Evolutionary conservation across 2,888 invertebrate species (phyloP).

Genomic region (Trilocha varians): DNA sequence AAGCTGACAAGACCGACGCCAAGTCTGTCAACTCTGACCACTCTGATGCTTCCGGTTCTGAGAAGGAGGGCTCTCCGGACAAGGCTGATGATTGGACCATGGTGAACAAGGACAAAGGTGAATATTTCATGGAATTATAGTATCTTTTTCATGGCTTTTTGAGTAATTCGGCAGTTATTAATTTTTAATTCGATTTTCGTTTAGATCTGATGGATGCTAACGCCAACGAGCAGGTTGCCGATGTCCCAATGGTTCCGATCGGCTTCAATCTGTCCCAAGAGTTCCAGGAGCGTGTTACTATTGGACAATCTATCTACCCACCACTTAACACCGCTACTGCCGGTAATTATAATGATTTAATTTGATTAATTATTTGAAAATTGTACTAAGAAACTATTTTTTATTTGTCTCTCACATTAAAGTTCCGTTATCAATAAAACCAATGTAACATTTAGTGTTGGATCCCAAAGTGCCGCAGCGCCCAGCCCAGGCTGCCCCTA

Average conservation of each 20-base stretch:
- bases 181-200: conserved; percentile 4
- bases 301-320: conserved; percentile 42
- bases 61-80: conserved; percentile 37
- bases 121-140: conserved; percentile 1
- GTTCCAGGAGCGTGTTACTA: conserved; percentile 37
- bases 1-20: not conserved
- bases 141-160: not conserved
- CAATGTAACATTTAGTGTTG: conserved; percentile 42
- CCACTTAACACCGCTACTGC: conserved; percentile 48
- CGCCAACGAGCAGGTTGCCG: conserved; percentile 19
- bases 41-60: conserved; percentile 17
- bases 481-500: conserved; percentile 3
- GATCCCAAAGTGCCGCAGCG: conserved; percentile 43
- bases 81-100: conserved; percentile 54
- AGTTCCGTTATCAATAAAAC: conserved; percentile 12
- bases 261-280: conserved; percentile 48
- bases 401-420: conserved; percentile 6
- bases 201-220: conserved; percentile 39
- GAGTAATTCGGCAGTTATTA: not conserved
- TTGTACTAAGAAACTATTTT: no score
- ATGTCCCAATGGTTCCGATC: conserved; percentile 23
- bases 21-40: conserved; percentile 15
- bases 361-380: no score
- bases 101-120: conserved; percentile 56
- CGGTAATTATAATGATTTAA: conserved; percentile 42